Conservation (phyloP, 1,140 invertebrate species). For the Plutomurus gul region DNA sequence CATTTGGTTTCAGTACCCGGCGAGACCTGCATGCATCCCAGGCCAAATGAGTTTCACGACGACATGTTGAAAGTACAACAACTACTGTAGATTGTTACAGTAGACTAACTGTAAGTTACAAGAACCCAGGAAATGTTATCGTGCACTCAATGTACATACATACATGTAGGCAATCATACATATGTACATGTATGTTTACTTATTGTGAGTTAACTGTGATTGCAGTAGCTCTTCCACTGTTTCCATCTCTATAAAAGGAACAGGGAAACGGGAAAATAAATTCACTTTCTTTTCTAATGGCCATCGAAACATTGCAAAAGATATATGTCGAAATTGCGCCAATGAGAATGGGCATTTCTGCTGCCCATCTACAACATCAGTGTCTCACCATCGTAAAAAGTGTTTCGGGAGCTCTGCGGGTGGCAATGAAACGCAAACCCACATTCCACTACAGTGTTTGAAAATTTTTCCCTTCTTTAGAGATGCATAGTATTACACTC, state of each 20-base stretch:
- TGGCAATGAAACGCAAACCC: conserved; percentile 39
- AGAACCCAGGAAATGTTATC: too few species aligned
- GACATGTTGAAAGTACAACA: too few species aligned
- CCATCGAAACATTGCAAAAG: conserved; percentile 50
- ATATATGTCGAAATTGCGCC: conserved; percentile 46
- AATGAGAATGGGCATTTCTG: conserved; percentile 33
- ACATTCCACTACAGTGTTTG: conserved; percentile 26
- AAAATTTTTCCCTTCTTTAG: not conserved
- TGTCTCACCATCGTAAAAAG: conserved; percentile 34
- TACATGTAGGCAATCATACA: too few species aligned
- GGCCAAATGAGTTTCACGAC: too few species aligned
- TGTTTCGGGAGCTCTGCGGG: conserved; percentile 44
- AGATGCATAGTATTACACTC: not conserved
- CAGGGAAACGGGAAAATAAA: conserved; percentile 40
- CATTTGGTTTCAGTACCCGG: too few species aligned
- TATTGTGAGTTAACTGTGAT: too few species aligned
- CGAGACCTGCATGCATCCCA: too few species aligned
- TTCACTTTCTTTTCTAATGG: conserved; percentile 45
- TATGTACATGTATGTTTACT: too few species aligned
- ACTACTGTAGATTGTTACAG: too few species aligned
- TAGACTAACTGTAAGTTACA: too few species aligned
- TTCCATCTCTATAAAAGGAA: not conserved
- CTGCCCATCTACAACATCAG: conserved; percentile 29
- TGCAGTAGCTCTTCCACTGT: too few species aligned
- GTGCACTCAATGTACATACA: too few species aligned